Conservation (phyloP, 2,888 invertebrate species). For the Drosophila kokeensis region DNA sequence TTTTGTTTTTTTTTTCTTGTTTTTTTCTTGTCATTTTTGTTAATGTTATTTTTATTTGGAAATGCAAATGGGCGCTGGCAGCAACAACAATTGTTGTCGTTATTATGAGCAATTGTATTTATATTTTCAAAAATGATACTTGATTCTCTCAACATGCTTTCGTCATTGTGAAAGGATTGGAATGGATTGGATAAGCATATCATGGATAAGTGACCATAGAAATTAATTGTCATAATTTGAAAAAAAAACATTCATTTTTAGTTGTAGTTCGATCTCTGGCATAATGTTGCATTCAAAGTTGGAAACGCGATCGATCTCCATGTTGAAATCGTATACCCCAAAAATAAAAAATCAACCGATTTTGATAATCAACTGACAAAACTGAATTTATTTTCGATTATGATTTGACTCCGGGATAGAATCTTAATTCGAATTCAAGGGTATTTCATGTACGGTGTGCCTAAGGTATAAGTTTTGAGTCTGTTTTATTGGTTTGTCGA, state of each 20-base stretch:
- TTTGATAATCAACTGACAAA: not conserved
- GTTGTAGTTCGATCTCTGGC: not conserved
- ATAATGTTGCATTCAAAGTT: not conserved
- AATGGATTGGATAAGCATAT: not conserved
- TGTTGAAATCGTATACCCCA: no score
- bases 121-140: conserved; percentile 24
- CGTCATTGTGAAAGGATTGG: no score
- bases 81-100: conserved; percentile 10
- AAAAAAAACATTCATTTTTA: not conserved
- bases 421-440: not conserved
- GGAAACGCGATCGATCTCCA: not conserved
- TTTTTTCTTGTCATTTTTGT: conserved; percentile 33
- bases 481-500: conserved; percentile 1
- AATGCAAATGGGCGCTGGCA: conserved; percentile 52
- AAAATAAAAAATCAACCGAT: not conserved
- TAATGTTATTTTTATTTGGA: conserved; percentile 64
- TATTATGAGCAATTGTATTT: conserved; percentile 27
- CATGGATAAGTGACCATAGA: not conserved
- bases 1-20: conserved; percentile 53
- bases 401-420: not conserved
- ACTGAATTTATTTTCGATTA: not conserved
- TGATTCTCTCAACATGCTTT: not conserved
- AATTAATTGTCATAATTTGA: not conserved
- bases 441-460: not conserved
- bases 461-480: not conserved